These are phyloP conservation scores for Periphyllus acericola DNA, from an alignment of 2,888 invertebrate genomes.

Conservation along the genomic window DNA sequence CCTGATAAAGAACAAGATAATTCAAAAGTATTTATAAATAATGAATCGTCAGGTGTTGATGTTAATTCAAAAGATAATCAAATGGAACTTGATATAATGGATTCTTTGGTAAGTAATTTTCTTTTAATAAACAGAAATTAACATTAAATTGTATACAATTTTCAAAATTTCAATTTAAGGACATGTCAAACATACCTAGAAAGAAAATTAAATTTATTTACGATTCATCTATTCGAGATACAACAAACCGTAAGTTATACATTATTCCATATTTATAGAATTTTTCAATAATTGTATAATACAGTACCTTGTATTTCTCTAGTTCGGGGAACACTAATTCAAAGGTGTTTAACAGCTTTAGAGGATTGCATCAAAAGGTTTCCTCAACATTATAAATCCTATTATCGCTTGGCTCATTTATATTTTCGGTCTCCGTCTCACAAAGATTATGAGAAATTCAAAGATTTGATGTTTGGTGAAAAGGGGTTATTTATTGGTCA, in stretches of 20 bases:
- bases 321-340: slow-evolving; percentile 69
- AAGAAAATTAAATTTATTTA: slow-evolving; percentile 22
- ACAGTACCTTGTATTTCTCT: not conserved
- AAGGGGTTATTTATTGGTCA: slow-evolving; percentile 87
- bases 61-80: not conserved
- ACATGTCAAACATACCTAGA: not conserved
- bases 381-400: slow-evolving; percentile 91
- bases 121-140: not conserved
- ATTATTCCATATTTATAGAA: not conserved
- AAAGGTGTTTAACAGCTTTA: slow-evolving; percentile 79
- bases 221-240: not conserved
- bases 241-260: not conserved
- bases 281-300: not conserved
- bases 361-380: slow-evolving; percentile 87
- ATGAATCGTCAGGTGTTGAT: not conserved
- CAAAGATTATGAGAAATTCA: slow-evolving; percentile 76
- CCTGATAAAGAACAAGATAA: not conserved
- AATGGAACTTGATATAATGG: not conserved
- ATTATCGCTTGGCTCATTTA: slow-evolving; percentile 86
- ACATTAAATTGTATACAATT: not conserved
- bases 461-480: slow-evolving; percentile 77
- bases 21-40: not conserved
- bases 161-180: slow-evolving; percentile 24
- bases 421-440: slow-evolving; percentile 79
- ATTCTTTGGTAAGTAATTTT: not conserved